These are phyloP conservation scores for Pipistrellus nathusii DNA, from an alignment of 2,797 vertebrate species.

Conservation along the genomic window DNA sequence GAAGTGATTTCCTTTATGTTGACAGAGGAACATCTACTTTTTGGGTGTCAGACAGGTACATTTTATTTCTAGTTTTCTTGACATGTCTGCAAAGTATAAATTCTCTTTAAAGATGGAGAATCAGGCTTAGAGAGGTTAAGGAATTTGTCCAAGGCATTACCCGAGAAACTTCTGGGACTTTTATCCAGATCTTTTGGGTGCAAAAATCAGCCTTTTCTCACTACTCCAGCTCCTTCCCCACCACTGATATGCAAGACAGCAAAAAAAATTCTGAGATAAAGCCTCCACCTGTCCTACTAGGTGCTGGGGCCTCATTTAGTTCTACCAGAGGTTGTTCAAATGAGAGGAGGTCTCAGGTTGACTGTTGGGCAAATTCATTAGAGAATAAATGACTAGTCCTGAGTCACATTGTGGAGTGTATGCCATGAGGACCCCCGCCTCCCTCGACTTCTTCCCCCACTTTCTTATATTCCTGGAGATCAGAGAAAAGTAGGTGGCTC, in stretches of 20 bases:
- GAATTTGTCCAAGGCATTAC: not conserved
- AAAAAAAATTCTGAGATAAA: not conserved
- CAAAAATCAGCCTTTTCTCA: slow-evolving; percentile 22
- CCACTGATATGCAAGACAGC: not conserved
- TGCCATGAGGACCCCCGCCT: not conserved
- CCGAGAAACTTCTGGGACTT: slow-evolving; percentile 11
- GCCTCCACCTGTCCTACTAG: not conserved
- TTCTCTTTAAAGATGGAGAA: slow-evolving; percentile 24
- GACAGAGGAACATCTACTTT: not conserved
- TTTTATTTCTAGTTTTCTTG: slow-evolving; percentile 47
- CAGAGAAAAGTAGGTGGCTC: not conserved
- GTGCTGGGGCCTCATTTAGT: not conserved
- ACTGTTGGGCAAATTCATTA: not conserved
- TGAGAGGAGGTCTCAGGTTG: not conserved
- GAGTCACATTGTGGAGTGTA: not conserved
- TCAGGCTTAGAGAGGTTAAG: not conserved
- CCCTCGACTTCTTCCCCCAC: not conserved
- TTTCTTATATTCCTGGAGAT: not conserved
- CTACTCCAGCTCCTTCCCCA: not conserved
- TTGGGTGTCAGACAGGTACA: not conserved
- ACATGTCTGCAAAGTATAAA: not conserved
- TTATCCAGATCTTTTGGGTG: not conserved
- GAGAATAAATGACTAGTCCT: not conserved
- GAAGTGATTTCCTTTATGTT: not conserved
- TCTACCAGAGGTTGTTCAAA: not conserved